Evolutionary conservation across 2,888 invertebrate species (phyloP).

Genomic region (Cheilosia vernalis): DNA sequence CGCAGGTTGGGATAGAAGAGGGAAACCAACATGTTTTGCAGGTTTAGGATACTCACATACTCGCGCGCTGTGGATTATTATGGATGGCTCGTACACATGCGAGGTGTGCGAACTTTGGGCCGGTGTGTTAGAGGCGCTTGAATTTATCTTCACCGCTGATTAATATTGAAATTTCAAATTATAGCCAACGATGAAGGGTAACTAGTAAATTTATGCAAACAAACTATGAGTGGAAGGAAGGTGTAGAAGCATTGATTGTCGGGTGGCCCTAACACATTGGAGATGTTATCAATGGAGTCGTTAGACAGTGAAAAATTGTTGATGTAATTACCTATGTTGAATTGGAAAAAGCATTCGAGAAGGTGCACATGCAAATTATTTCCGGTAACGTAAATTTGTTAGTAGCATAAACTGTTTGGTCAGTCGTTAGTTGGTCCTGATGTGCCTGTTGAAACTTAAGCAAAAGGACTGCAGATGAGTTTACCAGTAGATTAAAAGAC

Average conservation of each 20-base stretch:
- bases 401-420: too few species aligned
- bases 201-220: conserved; percentile 7
- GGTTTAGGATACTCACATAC: neutral
- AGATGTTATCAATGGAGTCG: neutral
- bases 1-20: conserved; percentile 2
- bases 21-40: conserved; percentile 26
- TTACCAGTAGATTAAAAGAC: too few species aligned
- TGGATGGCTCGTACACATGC: conserved; percentile 57
- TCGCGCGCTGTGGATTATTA: conserved; percentile 34
- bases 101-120: conserved; percentile 17
- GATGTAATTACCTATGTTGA: neutral
- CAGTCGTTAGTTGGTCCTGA: too few species aligned
- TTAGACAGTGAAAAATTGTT: too few species aligned
- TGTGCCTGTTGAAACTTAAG: too few species aligned
- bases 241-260: neutral
- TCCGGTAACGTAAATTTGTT: too few species aligned
- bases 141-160: conserved; percentile 53
- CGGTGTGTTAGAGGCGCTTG: conserved; percentile 14
- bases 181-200: conserved; percentile 19
- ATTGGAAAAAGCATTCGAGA: too few species aligned
- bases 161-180: conserved; percentile 51
- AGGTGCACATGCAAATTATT: too few species aligned
- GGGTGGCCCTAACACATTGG: neutral
- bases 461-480: too few species aligned
- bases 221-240: neutral